Conservation (phyloP, 1,140 invertebrate genomes). For the Drosophila baimaii region DNA sequence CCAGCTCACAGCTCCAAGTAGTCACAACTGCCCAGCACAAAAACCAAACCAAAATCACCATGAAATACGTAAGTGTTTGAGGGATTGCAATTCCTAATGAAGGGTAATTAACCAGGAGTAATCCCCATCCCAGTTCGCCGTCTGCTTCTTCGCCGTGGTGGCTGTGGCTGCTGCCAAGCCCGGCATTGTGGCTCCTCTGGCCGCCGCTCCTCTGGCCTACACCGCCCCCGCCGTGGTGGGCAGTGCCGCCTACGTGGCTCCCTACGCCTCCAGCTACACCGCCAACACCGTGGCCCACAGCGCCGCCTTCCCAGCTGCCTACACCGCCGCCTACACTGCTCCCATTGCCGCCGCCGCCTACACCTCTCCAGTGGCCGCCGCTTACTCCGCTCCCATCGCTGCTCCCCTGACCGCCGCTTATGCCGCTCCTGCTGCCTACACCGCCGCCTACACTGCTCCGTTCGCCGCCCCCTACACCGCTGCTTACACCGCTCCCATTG, state of each 20-base stretch:
- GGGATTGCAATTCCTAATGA: not conserved
- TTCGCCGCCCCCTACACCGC: conserved; percentile 75
- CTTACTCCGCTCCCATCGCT: conserved; percentile 55
- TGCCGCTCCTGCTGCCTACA: conserved; percentile 61
- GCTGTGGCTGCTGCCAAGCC: no score
- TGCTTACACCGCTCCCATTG: conserved; percentile 54
- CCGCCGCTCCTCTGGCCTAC: conserved; percentile 79
- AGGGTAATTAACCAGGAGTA: not conserved
- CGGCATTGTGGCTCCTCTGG: no score
- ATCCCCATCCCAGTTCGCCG: conserved; percentile 52
- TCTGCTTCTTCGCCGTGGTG: conserved; percentile 77
- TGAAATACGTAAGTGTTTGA: conserved; percentile 77
- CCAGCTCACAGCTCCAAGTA: conserved; percentile 67
- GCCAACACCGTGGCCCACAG: no score
- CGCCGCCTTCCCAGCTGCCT: no score
- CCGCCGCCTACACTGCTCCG: conserved; percentile 44
- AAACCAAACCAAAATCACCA: conserved; percentile 58
- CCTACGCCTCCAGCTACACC: no score
- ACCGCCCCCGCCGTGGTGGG: conserved; percentile 71
- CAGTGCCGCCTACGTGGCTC: no score
- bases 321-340: no score
- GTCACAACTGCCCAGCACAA: conserved; percentile 37
- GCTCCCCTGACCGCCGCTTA: conserved; percentile 62
- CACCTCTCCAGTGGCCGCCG: conserved; percentile 60
- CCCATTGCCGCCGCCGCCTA: conserved; percentile 68